phyloP scores from a whole-genome alignment of 2,888 invertebrate genomes.

The Meteorus colon region DNA sequence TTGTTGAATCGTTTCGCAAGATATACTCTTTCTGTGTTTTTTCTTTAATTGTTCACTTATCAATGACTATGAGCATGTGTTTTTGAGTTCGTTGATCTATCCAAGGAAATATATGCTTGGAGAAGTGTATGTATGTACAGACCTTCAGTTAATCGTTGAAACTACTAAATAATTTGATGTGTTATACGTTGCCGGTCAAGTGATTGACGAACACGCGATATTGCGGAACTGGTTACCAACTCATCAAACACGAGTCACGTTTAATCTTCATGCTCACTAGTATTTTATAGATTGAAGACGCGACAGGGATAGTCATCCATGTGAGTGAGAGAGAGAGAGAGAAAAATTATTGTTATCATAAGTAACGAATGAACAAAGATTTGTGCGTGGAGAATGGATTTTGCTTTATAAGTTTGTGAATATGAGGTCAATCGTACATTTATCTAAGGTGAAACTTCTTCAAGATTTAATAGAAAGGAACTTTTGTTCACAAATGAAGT shows the following conservation, averaged over 20 bases:
- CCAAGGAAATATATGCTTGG: neutral
- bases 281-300: neutral
- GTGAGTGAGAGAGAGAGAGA: too few relatives aligned
- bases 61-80: too few relatives aligned
- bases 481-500: slow-evolving; percentile 6
- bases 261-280: neutral
- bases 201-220: slow-evolving; percentile 63
- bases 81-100: neutral
- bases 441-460: neutral
- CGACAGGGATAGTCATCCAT: too few relatives aligned
- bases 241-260: slow-evolving; percentile 50
- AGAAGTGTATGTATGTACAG: neutral
- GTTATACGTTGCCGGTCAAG: slow-evolving; percentile 29
- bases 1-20: too few relatives aligned
- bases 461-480: neutral
- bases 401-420: neutral
- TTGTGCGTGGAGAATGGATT: neutral
- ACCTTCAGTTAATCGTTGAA: slow-evolving; percentile 11
- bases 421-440: too few relatives aligned
- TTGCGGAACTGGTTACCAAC: slow-evolving; percentile 57
- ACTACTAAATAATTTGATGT: slow-evolving; percentile 31
- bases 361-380: neutral
- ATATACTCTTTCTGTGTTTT: too few relatives aligned
- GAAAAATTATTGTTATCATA: too few relatives aligned
- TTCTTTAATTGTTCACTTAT: too few relatives aligned